Evolutionary conservation across 2,797 vertebrate genomes (phyloP), one percentile per base, ranked within the genome.

Genomic region (Muraenolepis orangiensis): DNA sequence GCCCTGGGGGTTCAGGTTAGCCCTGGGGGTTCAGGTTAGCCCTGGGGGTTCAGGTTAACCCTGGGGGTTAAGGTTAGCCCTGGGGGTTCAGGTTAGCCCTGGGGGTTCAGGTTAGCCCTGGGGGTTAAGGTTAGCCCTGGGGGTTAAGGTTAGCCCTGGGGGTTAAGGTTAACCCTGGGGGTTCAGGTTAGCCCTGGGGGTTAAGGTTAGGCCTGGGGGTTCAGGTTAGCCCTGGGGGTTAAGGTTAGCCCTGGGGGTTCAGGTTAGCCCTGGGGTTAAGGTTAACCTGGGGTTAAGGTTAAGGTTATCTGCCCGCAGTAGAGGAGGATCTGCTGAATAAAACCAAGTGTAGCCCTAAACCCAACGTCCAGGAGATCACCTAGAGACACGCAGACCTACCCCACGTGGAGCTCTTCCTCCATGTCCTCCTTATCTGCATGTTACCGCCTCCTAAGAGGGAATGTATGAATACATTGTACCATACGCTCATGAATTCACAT

Each of bases 261-360:
- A n/a, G n/a, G n/a, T n/a, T n/a, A n/a, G n/a, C n/a, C n/a, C n/a
- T n/a, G n/a, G n/a, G n/a, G n/a, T n/a, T n/a, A n/a, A n/a, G n/a
- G n/a, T n/a, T n/a, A n/a, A n/a, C n/a, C 31, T 16, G 13, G 66
- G 66, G 66, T 67, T 67, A 67, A 67, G 16, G 66, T 67, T 31
- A 4, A 13, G n/a, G n/a, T n/a, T 14, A 16, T 67, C 28, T 31
- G 66, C 66, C 28, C 18, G 66, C 12, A 30, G 66, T 5, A 31
- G 57, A 64, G 57, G 57, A 64, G 57, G 29, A 4, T 67, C 66
- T 67, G 18, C 66, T 67, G 66, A 30, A 67, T 67, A 67, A n/a
- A 67, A 31, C 57, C 57, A 64, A 64, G n/a, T 14, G 10, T 26
- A 64, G 4, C 57, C 57, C 57, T 23, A 14, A 64, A 12, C n/a